Percentiles rank a stretch among this genome's conserved stretches.
These are phyloP conservation scores for Cirrhinus molitorella DNA, from an alignment of 2,797 vertebrate species.

Conservation along the genomic window DNA sequence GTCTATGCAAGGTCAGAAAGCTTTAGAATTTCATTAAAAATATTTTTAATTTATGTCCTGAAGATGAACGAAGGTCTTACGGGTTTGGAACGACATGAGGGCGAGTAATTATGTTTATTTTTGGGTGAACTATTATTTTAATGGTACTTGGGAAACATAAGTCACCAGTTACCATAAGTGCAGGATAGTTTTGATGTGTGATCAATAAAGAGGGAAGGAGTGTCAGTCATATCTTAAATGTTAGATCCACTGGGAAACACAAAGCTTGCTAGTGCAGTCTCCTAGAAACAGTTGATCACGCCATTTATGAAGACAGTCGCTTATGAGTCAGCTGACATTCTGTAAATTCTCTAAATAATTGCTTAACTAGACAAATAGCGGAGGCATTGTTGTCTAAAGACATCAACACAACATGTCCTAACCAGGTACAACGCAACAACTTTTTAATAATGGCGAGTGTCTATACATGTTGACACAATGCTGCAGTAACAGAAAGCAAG, in stretches of 20 bases:
- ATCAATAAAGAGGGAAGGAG: slow-evolving; percentile 68
- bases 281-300: slow-evolving; percentile 48
- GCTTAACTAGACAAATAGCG: neutral
- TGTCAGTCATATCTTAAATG: slow-evolving; percentile 30
- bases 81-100: too few species aligned
- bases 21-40: too few species aligned
- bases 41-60: too few species aligned
- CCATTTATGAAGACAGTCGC: neutral
- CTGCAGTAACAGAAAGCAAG: neutral
- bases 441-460: neutral
- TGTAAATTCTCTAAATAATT: neutral
- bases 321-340: neutral
- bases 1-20: too few species aligned
- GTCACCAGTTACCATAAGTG: neutral
- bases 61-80: too few species aligned
- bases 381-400: slow-evolving; percentile 3
- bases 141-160: neutral
- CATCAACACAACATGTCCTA: neutral
- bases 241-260: neutral
- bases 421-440: neutral
- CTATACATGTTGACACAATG: neutral
- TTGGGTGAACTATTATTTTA: too few species aligned
- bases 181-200: neutral
- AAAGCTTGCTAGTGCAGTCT: slow-evolving; percentile 9
- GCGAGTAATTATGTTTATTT: too few species aligned